Evolutionary conservation across 2,888 invertebrate species (phyloP), one percentile per base, ranked within the genome.

Genomic region (Stenchaetothrips biformis): DNA sequence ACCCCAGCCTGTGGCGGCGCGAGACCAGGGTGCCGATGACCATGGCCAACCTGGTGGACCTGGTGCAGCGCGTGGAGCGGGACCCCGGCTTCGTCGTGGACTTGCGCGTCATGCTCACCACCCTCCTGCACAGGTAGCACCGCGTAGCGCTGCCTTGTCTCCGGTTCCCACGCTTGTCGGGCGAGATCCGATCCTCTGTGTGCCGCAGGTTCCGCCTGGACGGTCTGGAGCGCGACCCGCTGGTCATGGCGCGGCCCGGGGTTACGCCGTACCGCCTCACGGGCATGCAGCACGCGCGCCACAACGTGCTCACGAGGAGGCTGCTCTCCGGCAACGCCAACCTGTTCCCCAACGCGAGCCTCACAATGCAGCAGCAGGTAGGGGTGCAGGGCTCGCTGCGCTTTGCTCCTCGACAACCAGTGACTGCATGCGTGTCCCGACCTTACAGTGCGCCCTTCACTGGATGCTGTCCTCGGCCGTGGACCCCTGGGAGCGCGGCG

Each of bases 81-180:
- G 67, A 7, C 11, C 89, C 90, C 37, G 86, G 86, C 0, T 87
- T 89, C 0, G 89, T 89, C 77, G 88, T 91, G 87, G 91, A 93
- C 84, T 88, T 93, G 79, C 88, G 92, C 80, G 89, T 89, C 82
- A 85, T 94, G 18, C 87, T 92, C 0, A 88, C 90, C 2, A 87
- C 90, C 77, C 84, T 94, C 80, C 85, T 94, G 53, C 93, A 93
- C 85, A 90, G 90, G 92, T 92, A 87, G 87, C 87, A 84, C 62
- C 49, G 53, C n/a, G 79, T 25, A 77, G 78, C 48, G 27, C 11
- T 3, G 21, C 49, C n/a, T 11, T 18, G 78, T 9, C 9, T 80
- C 80, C 9, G 77, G 13, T 80, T 77, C 8, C n/a, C 18, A 78
- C 27, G 49, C 37, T 8, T 49, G 16, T 13, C 13, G 48, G 27